Conservation (phyloP, 2,113 vertebrate genomes). For the Sinocyclocheilus grahami region DNA sequence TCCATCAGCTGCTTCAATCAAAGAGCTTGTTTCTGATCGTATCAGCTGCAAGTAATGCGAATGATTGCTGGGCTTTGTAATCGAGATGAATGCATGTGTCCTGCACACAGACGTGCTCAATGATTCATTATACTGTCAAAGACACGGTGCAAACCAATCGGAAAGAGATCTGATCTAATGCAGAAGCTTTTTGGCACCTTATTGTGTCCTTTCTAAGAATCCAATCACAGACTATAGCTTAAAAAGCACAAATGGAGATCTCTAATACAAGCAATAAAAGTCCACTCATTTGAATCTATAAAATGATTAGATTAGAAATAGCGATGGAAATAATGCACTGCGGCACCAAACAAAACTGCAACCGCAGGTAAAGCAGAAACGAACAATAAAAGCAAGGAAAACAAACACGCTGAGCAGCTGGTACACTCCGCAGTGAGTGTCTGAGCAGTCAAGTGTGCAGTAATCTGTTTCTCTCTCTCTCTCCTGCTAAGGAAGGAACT, state of each 20-base stretch:
- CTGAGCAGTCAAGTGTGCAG: constrained; percentile 32
- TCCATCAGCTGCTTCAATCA: background rate
- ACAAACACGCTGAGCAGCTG: constrained; percentile 9
- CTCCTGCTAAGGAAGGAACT: constrained; percentile 33
- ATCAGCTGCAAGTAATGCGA: constrained; percentile 5
- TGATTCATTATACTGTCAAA: constrained; percentile 40
- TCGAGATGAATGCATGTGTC: background rate
- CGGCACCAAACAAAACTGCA: background rate
- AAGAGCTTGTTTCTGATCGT: background rate
- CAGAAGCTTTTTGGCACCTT: background rate
- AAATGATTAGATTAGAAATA: background rate
- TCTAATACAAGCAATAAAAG: background rate
- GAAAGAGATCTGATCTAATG: constrained; percentile 12
- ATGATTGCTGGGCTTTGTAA: background rate
- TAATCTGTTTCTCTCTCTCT: constrained; percentile 40
- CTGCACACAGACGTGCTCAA: constrained; percentile 3
- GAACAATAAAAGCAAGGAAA: background rate
- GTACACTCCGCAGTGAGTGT: background rate
- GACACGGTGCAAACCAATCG: background rate
- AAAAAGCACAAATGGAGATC: background rate
- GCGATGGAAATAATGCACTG: background rate
- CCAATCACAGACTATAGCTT: too few species aligned
- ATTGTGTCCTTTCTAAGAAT: background rate
- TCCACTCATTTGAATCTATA: background rate
- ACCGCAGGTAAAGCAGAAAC: background rate